Conservation (phyloP, 2,888 invertebrate species). For the Ichneumon xanthorius region DNA sequence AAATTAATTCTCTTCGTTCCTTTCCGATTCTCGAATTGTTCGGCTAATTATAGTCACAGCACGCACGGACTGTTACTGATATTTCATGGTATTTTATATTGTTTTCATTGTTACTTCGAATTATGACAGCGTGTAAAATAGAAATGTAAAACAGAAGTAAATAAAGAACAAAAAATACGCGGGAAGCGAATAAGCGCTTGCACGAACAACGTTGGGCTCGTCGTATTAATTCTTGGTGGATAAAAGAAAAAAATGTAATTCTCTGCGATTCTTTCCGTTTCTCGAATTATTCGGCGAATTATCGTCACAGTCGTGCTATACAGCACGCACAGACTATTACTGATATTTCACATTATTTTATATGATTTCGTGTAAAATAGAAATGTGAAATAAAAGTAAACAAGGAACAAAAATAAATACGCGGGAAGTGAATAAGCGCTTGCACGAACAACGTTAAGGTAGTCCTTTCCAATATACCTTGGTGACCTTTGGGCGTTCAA, state of each 20-base stretch:
- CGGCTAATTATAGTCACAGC: neutral
- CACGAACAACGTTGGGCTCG: neutral
- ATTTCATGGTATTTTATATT: neutral
- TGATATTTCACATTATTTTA: neutral
- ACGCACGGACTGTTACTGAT: neutral
- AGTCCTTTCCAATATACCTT: too few relatives aligned
- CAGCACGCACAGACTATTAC: neutral
- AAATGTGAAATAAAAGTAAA: constrained; percentile 27
- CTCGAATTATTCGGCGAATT: neutral
- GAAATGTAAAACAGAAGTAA: constrained; percentile 25
- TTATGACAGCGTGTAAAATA: constrained; percentile 16
- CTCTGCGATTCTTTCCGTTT: neutral
- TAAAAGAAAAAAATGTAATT: neutral
- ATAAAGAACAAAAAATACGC: neutral
- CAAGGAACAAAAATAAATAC: neutral
- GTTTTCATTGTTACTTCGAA: neutral
- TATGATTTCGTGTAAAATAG: neutral
- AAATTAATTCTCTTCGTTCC: neutral
- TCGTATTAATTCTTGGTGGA: neutral
- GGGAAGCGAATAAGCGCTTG: neutral
- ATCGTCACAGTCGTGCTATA: neutral
- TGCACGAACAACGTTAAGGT: too few relatives aligned
- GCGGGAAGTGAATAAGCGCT: neutral
- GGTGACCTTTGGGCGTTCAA: too few relatives aligned
- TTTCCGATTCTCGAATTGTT: neutral